Base-by-base conservation (phyloP, 2,888 invertebrate genomes). In the Nebria brevicollis region DNA sequence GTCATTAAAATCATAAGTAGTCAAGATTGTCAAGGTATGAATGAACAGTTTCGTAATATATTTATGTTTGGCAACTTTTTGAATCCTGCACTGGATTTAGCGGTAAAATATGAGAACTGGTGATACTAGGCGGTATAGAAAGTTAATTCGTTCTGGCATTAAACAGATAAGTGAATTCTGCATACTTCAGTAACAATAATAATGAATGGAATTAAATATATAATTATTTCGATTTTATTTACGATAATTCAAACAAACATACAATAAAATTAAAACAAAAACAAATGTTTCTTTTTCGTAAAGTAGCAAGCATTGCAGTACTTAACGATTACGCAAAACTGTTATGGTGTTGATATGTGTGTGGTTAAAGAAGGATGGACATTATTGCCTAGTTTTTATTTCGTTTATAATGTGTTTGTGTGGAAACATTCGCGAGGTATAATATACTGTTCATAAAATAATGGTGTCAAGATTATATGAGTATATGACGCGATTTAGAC, bases 181-280 rank as follows among this genome's bases (percentile, higher is more conserved):
- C 15, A 73, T 73, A 43, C 73, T 73, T 11, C 6, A 73, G 42
- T 73, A 42, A 73, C 73, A 73, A 73, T 73, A 73, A 73, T 73
- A 73, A 73, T 73, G 20, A 73, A 73, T 73, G 73, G 41, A 73
- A 73, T 73, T 73, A 73, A 73, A 54, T 6, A n/a, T n/a, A 42
- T 73, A 73, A 73, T 73, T 42, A 15, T 42, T 15, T 5, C 70
- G 70, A 70, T 70, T 70, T 6, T 70, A 70, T 70, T 15, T 15
- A 3, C 26, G 68, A 68, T 68, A 68, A 68, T 10, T 20, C 43
- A 25, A 26, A 26, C n/a, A 15, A 10, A 68, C 10, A 68, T 68
- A 1, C 15, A 68, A n/a, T 68, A 20, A 13, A 68, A 68, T 68
- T 68, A 10, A 15, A 68, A 43, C 43, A 6, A 43, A 43, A 43